Evolutionary conservation across 2,888 invertebrate species (phyloP).

Genomic region (Drosophila basisetae): DNA sequence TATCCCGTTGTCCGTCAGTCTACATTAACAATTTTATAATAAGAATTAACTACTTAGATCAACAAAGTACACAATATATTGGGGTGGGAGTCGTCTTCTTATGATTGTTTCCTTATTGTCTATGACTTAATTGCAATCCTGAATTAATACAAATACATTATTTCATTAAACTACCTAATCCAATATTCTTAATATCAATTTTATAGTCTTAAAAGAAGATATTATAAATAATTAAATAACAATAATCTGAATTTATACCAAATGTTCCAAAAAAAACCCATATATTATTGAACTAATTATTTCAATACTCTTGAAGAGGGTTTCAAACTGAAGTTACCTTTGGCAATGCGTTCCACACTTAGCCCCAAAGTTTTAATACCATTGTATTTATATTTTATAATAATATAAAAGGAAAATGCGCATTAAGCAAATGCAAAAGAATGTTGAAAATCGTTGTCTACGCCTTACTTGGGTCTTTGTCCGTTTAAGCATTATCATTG

Average conservation of each 20-base stretch:
- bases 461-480: slow-evolving; percentile 23
- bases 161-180: background rate
- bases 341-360: background rate
- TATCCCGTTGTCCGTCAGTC: background rate
- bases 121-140: background rate
- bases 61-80: background rate
- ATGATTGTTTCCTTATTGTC: background rate
- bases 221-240: background rate
- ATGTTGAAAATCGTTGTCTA: slow-evolving; percentile 20
- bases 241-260: background rate
- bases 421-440: slow-evolving; percentile 37
- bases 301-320: background rate
- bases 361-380: background rate
- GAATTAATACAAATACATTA: background rate
- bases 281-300: background rate
- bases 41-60: background rate
- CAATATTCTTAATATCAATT: no score
- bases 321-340: background rate
- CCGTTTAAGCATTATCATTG: slow-evolving; percentile 24
- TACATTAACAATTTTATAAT: no score
- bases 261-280: background rate
- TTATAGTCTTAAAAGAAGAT: no score
- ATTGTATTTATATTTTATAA: background rate
- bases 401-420: slow-evolving; percentile 7
- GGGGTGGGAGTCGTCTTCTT: background rate